phyloP scores from a whole-genome alignment of 1,140 invertebrate genomes.

The Limonius californicus region DNA sequence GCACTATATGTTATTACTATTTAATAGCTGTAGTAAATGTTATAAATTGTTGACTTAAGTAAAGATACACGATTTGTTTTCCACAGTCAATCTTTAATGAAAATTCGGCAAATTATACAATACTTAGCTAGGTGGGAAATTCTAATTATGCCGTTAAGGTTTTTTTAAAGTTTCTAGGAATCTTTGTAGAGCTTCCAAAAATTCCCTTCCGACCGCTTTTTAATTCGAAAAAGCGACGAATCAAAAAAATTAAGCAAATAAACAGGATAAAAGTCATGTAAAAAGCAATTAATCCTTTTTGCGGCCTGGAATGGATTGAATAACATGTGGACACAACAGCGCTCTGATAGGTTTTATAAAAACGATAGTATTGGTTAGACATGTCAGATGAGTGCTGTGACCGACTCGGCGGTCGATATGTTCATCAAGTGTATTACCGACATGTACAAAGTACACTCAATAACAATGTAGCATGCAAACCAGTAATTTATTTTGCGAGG shows the following conservation, averaged over 20 bases:
- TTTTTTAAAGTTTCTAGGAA: too few species aligned
- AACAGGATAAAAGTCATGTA: conserved; percentile 1
- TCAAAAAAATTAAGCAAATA: neutral
- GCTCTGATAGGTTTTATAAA: conserved; percentile 16
- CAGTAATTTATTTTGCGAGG: neutral
- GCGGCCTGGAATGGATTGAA: conserved; percentile 8
- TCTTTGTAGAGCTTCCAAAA: too few species aligned
- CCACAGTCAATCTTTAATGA: too few species aligned
- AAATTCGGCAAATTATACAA: too few species aligned
- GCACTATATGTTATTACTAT: too few species aligned
- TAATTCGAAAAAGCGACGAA: too few species aligned
- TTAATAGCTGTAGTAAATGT: too few species aligned
- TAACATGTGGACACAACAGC: conserved; percentile 10
- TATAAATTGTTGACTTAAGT: too few species aligned
- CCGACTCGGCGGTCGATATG: conserved; percentile 11
- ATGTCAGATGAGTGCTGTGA: neutral
- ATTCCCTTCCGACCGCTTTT: too few species aligned
- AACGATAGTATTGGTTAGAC: conserved; percentile 14
- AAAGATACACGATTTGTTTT: too few species aligned
- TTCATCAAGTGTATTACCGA: conserved; percentile 15
- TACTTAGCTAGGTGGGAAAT: too few species aligned
- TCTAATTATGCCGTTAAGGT: too few species aligned
- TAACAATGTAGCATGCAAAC: neutral
- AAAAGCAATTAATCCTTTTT: conserved; percentile 16
- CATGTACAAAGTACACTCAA: conserved; percentile 9